A percentile compares a stretch with the other conserved stretches of the same genome.
phyloP scores from a whole-genome alignment of 2,888 invertebrate genomes.

The Phasia obesa region DNA sequence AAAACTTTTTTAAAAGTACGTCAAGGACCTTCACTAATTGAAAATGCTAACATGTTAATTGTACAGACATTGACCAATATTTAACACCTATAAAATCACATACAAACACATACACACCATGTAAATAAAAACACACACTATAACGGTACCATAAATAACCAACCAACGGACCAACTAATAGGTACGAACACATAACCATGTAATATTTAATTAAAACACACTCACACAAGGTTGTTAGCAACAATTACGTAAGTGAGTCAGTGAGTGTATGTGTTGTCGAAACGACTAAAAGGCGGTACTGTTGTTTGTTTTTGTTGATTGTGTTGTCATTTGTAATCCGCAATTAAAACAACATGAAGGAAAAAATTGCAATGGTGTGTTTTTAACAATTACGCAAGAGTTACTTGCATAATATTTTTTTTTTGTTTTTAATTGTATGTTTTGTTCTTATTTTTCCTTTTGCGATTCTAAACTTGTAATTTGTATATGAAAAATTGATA shows the following conservation, averaged over 20 bases:
- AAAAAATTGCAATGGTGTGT: conserved; percentile 39
- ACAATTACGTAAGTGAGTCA: not conserved
- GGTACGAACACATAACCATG: not conserved
- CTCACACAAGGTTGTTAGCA: conserved; percentile 10
- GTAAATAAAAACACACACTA: not conserved
- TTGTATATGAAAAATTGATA: conserved; percentile 34
- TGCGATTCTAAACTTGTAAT: not conserved
- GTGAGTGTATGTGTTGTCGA: not conserved
- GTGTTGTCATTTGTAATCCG: conserved; percentile 61
- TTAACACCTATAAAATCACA: conserved; percentile 53
- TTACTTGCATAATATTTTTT: conserved; percentile 26
- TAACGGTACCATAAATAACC: conserved; percentile 4
- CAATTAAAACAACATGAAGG: conserved; percentile 59
- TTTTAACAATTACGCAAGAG: conserved; percentile 30
- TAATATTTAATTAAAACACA: conserved; percentile 34
- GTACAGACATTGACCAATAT: conserved; percentile 62
- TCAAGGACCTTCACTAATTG: conserved; percentile 54
- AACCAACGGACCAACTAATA: not conserved
- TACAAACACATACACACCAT: conserved; percentile 5
- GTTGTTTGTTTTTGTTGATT: conserved; percentile 23
- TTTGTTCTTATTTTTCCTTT: not conserved
- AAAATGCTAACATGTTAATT: conserved; percentile 66
- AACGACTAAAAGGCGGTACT: conserved; percentile 10
- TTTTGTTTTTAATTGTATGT: not conserved
- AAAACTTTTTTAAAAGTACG: not conserved